Percentiles rank a stretch among this genome's conserved stretches.
Conservation (phyloP, 2,888 invertebrate species). For the Maniola hyperantus region DNA sequence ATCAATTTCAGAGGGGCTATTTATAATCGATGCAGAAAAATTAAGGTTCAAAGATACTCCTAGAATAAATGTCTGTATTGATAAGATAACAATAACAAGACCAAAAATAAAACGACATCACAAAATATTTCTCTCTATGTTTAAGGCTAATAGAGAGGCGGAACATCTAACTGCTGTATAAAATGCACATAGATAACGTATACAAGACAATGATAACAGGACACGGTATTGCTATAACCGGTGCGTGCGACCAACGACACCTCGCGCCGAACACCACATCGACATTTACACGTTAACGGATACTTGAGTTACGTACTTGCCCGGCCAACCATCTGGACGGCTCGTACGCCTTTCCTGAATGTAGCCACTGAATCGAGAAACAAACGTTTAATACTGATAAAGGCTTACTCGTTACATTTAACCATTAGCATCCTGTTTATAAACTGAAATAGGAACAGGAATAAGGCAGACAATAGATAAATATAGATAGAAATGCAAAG, state of each 20-base stretch:
- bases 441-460: slow-evolving; percentile 42
- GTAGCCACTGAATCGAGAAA: slow-evolving; percentile 94
- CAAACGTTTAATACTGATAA: slow-evolving; percentile 59
- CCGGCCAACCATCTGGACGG: slow-evolving; percentile 99
- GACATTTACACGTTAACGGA: slow-evolving; percentile 72
- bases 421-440: slow-evolving; percentile 31
- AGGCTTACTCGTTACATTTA: slow-evolving; percentile 52
- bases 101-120: slow-evolving; percentile 73
- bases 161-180: slow-evolving; percentile 77
- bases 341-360: slow-evolving; percentile 99
- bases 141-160: slow-evolving; percentile 78
- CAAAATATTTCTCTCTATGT: slow-evolving; percentile 67
- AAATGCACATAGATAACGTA: slow-evolving; percentile 79
- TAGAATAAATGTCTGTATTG: slow-evolving; percentile 62
- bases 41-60: slow-evolving; percentile 72
- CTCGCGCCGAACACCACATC: slow-evolving; percentile 70
- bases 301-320: slow-evolving; percentile 93
- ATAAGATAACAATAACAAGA: slow-evolving; percentile 67
- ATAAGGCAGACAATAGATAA: slow-evolving; percentile 56
- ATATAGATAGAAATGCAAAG: slow-evolving; percentile 70
- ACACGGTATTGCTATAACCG: slow-evolving; percentile 74
- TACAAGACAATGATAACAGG: slow-evolving; percentile 79
- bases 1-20: slow-evolving; percentile 78
- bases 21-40: slow-evolving; percentile 68
- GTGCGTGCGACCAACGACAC: slow-evolving; percentile 52